Evolutionary conservation across 64 coral and sea anemone species (phyloP).

Genomic region (Cladopsammia gracilis): DNA sequence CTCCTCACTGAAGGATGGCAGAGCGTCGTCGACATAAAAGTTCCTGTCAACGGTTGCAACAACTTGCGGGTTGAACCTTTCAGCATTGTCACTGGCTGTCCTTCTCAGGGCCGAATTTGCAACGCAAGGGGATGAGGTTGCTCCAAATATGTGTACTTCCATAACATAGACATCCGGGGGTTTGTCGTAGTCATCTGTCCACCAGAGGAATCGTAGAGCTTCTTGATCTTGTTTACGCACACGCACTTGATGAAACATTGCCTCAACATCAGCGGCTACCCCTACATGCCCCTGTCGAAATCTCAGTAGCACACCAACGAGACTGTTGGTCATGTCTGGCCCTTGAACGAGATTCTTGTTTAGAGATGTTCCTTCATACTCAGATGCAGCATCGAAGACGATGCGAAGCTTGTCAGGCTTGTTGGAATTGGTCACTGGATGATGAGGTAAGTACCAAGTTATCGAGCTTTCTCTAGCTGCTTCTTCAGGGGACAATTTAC

Average conservation of each 20-base stretch:
- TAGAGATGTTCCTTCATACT: conserved; percentile 12
- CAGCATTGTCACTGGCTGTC: conserved; percentile 49
- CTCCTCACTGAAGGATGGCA: too few relatives aligned
- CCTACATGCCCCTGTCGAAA: conserved; percentile 41
- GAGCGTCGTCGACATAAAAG: conserved; percentile 76
- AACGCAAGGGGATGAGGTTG: conserved; percentile 28
- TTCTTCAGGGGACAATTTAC: not conserved
- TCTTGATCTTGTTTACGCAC: conserved; percentile 29
- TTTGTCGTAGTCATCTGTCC: conserved; percentile 43
- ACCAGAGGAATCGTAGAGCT: conserved; percentile 62
- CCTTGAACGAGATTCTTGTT: conserved; percentile 55
- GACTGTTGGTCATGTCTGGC: conserved; percentile 32
- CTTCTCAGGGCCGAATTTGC: conserved; percentile 64
- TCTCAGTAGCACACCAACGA: conserved; percentile 47
- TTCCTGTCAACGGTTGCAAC: conserved; percentile 21
- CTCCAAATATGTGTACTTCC: conserved; percentile 38
- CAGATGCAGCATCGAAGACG: conserved; percentile 62
- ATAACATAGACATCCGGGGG: conserved; percentile 51
- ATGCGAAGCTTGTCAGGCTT: conserved; percentile 70
- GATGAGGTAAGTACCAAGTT: conserved; percentile 62
- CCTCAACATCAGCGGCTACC: conserved; percentile 34
- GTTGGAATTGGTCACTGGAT: conserved; percentile 53
- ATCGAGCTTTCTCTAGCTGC: not conserved
- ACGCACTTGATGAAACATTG: conserved; percentile 62
- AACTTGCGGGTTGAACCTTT: conserved; percentile 4